Evolutionary conservation across 2,113 vertebrate genomes (phyloP).

Genomic region (human): GRCh38 chr5:74031001-74031500

Average conservation of each 20-base stretch:
- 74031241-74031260: background rate
- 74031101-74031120: background rate
- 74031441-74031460: background rate
- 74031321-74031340: background rate
- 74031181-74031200: background rate
- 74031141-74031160: background rate
- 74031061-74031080: background rate
- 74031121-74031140: background rate
- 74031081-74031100: background rate
- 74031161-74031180: background rate
- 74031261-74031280: background rate
- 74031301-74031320: background rate
- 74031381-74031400: background rate
- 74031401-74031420: background rate
- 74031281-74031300: background rate
- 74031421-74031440: background rate
- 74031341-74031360: background rate
- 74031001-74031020: background rate
- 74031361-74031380: background rate
- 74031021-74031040: background rate
- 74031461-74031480: constrained; percentile 9
- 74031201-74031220: background rate
- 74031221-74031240: background rate
- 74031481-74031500: background rate
- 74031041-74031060: background rate